A percentile compares a stretch with the other conserved stretches of the same genome.
These are phyloP conservation scores for Pomatostomus ruficeps DNA, from an alignment of 2,113 vertebrate species.

Conservation along the genomic window DNA sequence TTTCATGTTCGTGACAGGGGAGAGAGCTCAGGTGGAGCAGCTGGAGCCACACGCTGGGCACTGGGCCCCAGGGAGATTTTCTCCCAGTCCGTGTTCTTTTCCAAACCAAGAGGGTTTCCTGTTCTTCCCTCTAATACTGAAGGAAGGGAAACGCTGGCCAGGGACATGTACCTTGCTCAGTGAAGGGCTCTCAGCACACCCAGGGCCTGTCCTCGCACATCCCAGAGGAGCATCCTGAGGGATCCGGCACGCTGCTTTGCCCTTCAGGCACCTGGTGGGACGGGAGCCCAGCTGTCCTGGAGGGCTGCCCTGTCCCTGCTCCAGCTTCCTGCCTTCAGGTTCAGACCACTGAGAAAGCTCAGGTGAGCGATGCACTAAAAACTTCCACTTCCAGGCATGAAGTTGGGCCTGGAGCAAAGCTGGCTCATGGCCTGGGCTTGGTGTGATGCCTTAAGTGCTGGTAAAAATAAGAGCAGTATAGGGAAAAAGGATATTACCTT, in stretches of 20 bases:
- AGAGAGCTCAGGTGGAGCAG: neutral
- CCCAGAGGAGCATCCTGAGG: neutral
- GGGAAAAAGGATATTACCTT: too few species aligned
- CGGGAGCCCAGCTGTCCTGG: rapidly evolving
- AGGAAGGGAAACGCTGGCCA: rapidly evolving
- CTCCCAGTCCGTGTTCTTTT: neutral
- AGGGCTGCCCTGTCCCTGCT: neutral
- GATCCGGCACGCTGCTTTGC: rapidly evolving
- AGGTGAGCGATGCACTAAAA: neutral
- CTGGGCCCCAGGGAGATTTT: neutral
- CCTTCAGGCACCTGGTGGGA: rapidly evolving
- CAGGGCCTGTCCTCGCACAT: neutral
- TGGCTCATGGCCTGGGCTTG: neutral
- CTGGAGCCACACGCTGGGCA: rapidly evolving
- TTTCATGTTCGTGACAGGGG: rapidly evolving
- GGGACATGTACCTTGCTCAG: neutral
- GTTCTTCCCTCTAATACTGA: neutral
- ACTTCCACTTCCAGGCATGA: neutral
- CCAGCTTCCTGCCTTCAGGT: neutral
- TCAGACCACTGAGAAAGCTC: neutral
- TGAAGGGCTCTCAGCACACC: neutral
- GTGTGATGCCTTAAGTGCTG: too few species aligned
- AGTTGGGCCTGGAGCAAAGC: neutral
- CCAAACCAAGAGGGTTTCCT: neutral
- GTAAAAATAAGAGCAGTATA: too few species aligned